These are phyloP conservation scores for Lathamus discolor DNA, from an alignment of 2,113 vertebrate genomes.

Conservation along the genomic window DNA sequence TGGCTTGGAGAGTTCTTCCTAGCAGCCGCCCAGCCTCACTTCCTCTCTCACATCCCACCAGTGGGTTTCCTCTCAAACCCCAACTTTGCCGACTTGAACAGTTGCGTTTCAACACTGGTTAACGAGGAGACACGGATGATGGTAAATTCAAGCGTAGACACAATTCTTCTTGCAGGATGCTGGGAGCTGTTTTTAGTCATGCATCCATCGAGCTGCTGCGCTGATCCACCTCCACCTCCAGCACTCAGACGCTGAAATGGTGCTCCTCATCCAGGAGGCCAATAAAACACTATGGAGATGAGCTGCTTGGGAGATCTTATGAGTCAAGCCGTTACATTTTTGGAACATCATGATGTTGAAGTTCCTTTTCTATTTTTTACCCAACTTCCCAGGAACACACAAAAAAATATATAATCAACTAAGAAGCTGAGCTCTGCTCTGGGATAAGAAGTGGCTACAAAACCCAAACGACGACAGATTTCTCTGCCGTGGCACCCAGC, in stretches of 20 bases:
- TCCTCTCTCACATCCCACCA: background rate
- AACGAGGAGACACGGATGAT: background rate
- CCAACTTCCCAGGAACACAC: constrained; percentile 30
- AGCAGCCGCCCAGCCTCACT: background rate
- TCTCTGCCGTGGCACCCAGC: background rate
- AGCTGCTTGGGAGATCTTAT: constrained; percentile 58
- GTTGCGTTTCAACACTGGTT: background rate
- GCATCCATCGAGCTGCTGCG: constrained; percentile 9
- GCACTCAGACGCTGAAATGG: constrained; percentile 20
- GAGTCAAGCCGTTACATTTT: constrained; percentile 70
- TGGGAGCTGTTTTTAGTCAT: constrained; percentile 45
- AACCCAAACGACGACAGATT: background rate
- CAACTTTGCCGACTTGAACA: background rate
- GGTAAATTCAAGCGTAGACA: constrained; percentile 30
- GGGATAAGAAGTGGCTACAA: background rate
- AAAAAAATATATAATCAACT: background rate
- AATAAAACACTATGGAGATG: constrained; percentile 54
- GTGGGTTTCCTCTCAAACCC: background rate
- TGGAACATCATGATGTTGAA: constrained; percentile 70
- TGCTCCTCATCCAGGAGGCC: constrained; percentile 55
- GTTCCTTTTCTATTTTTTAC: constrained; percentile 68
- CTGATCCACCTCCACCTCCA: constrained; percentile 63
- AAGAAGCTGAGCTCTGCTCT: background rate
- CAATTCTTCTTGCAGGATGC: background rate
- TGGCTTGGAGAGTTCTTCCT: background rate